These are phyloP conservation scores for Tangara arthus DNA, from an alignment of 2,797 vertebrate species.

Conservation along the genomic window DNA sequence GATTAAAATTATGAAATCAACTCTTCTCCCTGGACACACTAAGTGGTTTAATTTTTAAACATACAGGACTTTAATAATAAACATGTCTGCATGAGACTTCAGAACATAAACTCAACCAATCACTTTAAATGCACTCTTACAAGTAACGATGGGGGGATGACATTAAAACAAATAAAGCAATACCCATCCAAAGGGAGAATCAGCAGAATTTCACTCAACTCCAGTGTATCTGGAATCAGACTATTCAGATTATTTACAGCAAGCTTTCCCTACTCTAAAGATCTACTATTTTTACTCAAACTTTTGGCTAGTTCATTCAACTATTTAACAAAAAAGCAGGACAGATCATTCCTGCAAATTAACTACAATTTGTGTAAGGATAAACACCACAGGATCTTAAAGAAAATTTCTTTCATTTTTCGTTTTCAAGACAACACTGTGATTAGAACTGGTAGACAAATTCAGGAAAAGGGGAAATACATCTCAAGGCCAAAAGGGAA, in stretches of 20 bases:
- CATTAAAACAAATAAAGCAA: neutral
- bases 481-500: neutral
- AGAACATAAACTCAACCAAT: neutral
- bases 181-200: neutral
- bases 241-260: neutral
- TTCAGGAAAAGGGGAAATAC: neutral
- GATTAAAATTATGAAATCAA: neutral
- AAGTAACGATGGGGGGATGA: neutral
- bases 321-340: neutral
- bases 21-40: neutral
- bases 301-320: neutral
- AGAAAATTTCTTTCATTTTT: neutral
- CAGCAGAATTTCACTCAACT: neutral
- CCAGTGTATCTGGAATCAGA: neutral
- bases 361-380: neutral
- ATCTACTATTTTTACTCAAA: neutral
- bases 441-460: neutral
- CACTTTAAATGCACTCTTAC: neutral
- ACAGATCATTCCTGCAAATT: neutral
- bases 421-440: neutral
- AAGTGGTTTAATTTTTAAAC: neutral
- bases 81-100: neutral
- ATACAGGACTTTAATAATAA: neutral
- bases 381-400: neutral
- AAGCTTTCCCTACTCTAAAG: neutral